Evolutionary conservation across 2,113 vertebrate species (phyloP).

Genomic region (Orycteropus afer): DNA sequence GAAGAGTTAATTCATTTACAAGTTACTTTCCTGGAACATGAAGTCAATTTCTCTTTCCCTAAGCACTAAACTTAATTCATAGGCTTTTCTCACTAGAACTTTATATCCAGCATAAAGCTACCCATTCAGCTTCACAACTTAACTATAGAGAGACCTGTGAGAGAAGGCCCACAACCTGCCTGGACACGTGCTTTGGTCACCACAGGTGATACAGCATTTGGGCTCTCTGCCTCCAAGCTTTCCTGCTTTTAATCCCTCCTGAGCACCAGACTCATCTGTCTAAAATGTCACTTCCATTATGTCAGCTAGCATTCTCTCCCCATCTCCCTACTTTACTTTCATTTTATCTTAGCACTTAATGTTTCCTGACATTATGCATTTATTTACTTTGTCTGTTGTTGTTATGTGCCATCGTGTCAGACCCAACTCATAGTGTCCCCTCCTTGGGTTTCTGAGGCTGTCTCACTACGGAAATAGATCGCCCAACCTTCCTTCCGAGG

Average conservation of each 20-base stretch:
- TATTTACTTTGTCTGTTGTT: background rate
- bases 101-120: no score
- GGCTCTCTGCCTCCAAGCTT: background rate
- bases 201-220: no score
- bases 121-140: background rate
- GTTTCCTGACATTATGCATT: background rate
- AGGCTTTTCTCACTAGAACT: background rate
- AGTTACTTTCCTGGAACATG: background rate
- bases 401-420: no score
- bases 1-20: no score
- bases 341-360: background rate
- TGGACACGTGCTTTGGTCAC: background rate
- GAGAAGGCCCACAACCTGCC: no score
- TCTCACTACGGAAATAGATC: no score
- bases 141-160: background rate
- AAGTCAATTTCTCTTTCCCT: background rate
- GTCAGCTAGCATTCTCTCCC: no score
- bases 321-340: background rate
- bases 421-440: no score
- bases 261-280: background rate
- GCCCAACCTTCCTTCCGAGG: no score
- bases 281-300: background rate
- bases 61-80: background rate
- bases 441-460: no score
- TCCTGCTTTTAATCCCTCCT: background rate